Base-by-base conservation (phyloP, 2,113 vertebrate species). In the Blennius ocellaris region DNA sequence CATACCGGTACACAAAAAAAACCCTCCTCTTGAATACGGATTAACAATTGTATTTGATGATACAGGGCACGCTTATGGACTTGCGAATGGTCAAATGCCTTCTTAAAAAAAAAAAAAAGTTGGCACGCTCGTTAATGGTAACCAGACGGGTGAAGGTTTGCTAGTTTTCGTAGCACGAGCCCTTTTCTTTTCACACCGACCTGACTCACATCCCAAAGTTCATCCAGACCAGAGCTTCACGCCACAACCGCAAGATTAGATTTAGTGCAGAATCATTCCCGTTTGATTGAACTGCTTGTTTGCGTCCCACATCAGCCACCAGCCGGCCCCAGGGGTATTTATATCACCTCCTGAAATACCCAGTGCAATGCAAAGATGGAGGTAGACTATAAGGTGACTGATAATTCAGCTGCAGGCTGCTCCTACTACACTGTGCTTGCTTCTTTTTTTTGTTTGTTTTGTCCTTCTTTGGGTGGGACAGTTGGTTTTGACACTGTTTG, bases 271-370 rank as follows among this genome's bases (percentile, higher is more conserved):
- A 53, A 57, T 16, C 55, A 8, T 11, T 15, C 6, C 8, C 17
- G 38, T 66, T 69, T 74, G 8, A 67, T 71, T 62, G 52, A 69
- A 17, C 21, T 56, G 56, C 70, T 30, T 72, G 65, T 30, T 36
- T 44, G 63, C 70, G 69, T 65, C 45, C 2, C 47, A 59, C 39
- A 59, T 38, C 39, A 10, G 21, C 41, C 41, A 62, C 2, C 73
- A 87, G 83, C 86, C 89, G 86, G 66, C 71, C 65, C 40, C 58
- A 0, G 63, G 73, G 72, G 84, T 94, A 93, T 93, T 93, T 92
- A 84, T 93, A 90, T 71, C 87, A 39, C 15, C 2, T 81, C 78
- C 84, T 85, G 37, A 89, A 87, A 90, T 92, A 84, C 79, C 83
- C 69, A 38, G 12, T 57, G 64, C 55, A 57, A 39, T 40, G 41